Evolutionary conservation across 2,797 vertebrate species (phyloP), one percentile per base, ranked within the genome.

Genomic region (Pitangus sulphuratus): DNA sequence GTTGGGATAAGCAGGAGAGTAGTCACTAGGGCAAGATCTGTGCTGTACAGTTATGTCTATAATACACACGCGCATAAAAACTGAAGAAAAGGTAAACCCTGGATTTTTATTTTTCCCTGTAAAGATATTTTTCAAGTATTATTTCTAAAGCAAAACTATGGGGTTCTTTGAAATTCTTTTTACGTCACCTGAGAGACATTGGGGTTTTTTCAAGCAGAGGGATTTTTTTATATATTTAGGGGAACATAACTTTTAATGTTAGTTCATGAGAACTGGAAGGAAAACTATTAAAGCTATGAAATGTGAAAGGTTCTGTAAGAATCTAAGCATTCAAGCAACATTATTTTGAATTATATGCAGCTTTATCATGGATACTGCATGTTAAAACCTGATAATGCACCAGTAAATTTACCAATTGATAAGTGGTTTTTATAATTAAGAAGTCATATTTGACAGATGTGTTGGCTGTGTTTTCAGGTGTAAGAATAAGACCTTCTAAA

Each of bases 111-210:
- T 85, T 77, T 80, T 57, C 35, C 30, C n/a, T 15, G 15, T 42
- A 57, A 89, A 89, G 47, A 19, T 89, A 84, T 79, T 89, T 90
- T 94, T 81, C 40, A 85, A 68, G 20, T 85, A 68, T 87, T 53
- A 60, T 77, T 95, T 94, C 35, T 57, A 87, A 51, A 64, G 51
- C 17, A 2, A 94, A 82, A 87, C 26, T 33, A 12, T 35, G 17
- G 53, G 21, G 35, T 92, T 87, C 1, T 10, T 81, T 37, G 56
- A 58, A 47, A 35, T 92, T 89, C 33, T 89, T 97, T 95, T 93
- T 74, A 87, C 47, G 53, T 65, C 75, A 77, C 4, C 18, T 70
- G 48, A 77, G 75, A 92, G 48, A 71, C 37, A 68, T 9, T 3
- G 15, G 6, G 0, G 1, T 48, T 15, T 79, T 96, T 97, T 93